Base-by-base conservation (phyloP, 2,888 invertebrate genomes). In the Brachypalpus laphriformis region DNA sequence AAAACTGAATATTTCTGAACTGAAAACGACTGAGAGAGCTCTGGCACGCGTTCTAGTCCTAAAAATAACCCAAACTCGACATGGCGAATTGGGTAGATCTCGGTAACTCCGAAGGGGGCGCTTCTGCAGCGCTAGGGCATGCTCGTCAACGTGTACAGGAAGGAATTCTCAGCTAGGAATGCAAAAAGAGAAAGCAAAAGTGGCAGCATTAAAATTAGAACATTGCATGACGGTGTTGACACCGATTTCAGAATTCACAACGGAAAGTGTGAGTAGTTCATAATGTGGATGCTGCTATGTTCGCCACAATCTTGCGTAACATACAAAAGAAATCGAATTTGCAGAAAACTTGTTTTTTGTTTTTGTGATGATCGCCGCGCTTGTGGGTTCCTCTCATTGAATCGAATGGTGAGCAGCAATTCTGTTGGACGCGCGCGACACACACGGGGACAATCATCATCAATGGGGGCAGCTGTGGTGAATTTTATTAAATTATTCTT, bases 31-130 rank as follows among this genome's bases (percentile, higher is more conserved):
- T 81, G 45, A 42, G 63, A 54, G 78, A 20, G 61, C 37, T 45
- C 75, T 85, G 85, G 81, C 85, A 85, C 81, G 85, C 85, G 80
- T 68, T 74, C 45, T 54, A 14, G 7, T 71, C 71, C 81, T 76
- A 85, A 76, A 80, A 85, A 85, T 85, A 85, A 81, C 20, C 18
- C 45, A 31, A 63, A 54, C 45, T 71, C 68, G 42, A 56, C 40
- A 56, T 77, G 18, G 45, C 22, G 47, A 49, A 66, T 56, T 37
- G 9, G 56, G 16, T 25, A 51, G 59, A 51, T 66, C 68, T 51
- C 22, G 25, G 72, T 47, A 65, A 54, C 47, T 70, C 28, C 37
- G 34, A 42, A 51, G 45, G 25, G 66, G 40, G 42, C 54, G 28
- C 42, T 66, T 20, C 22, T 37, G 22, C 14, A 37, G 47, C 37